These are phyloP conservation scores for Stigmatopora argus DNA, from an alignment of 2,113 vertebrate species.

Conservation along the genomic window DNA sequence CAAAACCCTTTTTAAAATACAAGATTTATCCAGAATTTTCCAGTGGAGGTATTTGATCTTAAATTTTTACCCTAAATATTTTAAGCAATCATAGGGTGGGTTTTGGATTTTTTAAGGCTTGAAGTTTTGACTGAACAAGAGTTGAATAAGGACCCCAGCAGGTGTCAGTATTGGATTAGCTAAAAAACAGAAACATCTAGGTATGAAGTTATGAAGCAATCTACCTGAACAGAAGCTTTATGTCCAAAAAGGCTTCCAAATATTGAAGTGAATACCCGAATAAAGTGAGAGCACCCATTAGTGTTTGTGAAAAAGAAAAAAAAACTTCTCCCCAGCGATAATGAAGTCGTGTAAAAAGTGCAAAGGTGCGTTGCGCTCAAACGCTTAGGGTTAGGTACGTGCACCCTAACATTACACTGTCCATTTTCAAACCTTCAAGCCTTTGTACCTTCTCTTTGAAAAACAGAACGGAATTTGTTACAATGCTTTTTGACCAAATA, in stretches of 20 bases:
- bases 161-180: slow-evolving; percentile 42
- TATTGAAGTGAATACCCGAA: slow-evolving; percentile 9
- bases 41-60: too few species aligned
- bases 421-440: slow-evolving; percentile 11
- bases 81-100: not conserved
- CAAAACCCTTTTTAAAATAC: not conserved
- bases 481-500: slow-evolving; percentile 9
- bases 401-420: slow-evolving; percentile 14
- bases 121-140: not conserved
- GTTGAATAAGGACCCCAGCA: not conserved
- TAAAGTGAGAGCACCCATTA: slow-evolving; percentile 25
- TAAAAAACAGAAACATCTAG: slow-evolving; percentile 14
- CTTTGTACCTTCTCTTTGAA: not conserved
- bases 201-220: slow-evolving; percentile 14
- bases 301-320: slow-evolving; percentile 21
- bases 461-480: slow-evolving; percentile 5
- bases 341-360: slow-evolving; percentile 50
- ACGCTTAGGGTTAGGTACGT: slow-evolving; percentile 11
- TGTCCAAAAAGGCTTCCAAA: not conserved
- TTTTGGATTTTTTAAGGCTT: too few species aligned
- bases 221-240: not conserved
- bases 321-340: slow-evolving; percentile 9
- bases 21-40: not conserved
- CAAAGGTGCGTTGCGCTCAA: slow-evolving; percentile 42
- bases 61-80: not conserved